Evolutionary conservation across 2,113 vertebrate genomes (phyloP).

Genomic region (Propithecus coquereli): DNA sequence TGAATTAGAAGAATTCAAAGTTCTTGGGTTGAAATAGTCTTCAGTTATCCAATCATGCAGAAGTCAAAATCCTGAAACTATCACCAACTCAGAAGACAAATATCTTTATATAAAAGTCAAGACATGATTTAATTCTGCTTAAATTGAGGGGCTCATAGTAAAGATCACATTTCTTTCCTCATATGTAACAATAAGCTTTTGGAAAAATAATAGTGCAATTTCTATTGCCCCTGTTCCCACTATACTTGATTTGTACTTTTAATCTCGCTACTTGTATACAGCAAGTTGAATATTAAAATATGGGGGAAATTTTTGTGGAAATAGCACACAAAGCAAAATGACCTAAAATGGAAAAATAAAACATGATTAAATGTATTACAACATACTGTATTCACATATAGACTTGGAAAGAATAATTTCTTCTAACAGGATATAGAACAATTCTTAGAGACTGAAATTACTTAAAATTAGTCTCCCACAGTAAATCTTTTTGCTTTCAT

Average conservation of each 20-base stretch:
- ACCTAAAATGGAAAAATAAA: neutral
- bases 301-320: neutral
- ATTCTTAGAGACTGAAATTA: slow-evolving; percentile 21
- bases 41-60: neutral
- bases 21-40: slow-evolving; percentile 27
- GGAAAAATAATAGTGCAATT: neutral
- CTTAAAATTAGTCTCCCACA: neutral
- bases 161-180: neutral
- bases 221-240: neutral
- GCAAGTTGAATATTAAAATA: slow-evolving; percentile 25
- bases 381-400: neutral
- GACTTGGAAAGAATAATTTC: neutral
- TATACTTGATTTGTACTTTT: neutral
- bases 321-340: slow-evolving; percentile 12
- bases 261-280: neutral
- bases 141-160: neutral
- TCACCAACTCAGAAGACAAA: neutral
- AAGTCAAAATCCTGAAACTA: slow-evolving; percentile 11
- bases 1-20: neutral
- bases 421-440: neutral
- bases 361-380: neutral
- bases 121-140: neutral
- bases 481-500: neutral
- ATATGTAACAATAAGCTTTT: neutral
- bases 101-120: neutral